Conservation (phyloP, 2,113 vertebrate genomes). For the Carassius auratus region DNA sequence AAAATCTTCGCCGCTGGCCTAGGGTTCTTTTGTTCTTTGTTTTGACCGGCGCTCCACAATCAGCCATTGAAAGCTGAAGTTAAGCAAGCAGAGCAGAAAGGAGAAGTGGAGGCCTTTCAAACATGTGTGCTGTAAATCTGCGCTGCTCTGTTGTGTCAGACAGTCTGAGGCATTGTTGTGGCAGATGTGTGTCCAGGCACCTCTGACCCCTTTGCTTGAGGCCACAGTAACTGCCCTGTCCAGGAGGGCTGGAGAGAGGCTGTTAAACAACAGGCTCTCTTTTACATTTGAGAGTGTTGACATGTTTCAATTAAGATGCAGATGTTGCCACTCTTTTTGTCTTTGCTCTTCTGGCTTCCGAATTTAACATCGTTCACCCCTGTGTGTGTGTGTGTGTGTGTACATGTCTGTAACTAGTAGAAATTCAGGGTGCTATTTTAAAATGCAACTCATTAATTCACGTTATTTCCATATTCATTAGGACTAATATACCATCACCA, state of each 20-base stretch:
- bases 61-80: constrained; percentile 7
- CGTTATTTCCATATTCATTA: constrained; percentile 8
- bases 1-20: constrained; percentile 2
- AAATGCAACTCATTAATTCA: not conserved
- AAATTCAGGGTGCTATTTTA: too few species aligned
- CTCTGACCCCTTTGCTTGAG: constrained; percentile 44
- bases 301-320: constrained; percentile 5
- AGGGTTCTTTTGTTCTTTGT: constrained; percentile 33
- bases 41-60: constrained; percentile 13
- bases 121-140: constrained; percentile 38
- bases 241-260: constrained; percentile 7
- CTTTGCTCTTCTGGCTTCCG: not conserved
- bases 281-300: constrained; percentile 28
- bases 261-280: constrained; percentile 15
- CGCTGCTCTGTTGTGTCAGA: constrained; percentile 20
- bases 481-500: constrained; percentile 20
- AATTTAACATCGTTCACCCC: not conserved
- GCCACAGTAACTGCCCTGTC: constrained; percentile 25
- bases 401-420: too few species aligned
- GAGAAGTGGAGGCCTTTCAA: constrained; percentile 27
- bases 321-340: not conserved
- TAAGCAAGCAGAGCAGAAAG: constrained; percentile 38
- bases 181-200: constrained; percentile 49
- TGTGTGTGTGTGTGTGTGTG: not conserved
- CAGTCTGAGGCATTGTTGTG: constrained; percentile 46